Percentiles rank a stretch among this genome's conserved stretches.
These are phyloP conservation scores for Agrotis ipsilon DNA, from an alignment of 2,888 invertebrate genomes.

Conservation along the genomic window DNA sequence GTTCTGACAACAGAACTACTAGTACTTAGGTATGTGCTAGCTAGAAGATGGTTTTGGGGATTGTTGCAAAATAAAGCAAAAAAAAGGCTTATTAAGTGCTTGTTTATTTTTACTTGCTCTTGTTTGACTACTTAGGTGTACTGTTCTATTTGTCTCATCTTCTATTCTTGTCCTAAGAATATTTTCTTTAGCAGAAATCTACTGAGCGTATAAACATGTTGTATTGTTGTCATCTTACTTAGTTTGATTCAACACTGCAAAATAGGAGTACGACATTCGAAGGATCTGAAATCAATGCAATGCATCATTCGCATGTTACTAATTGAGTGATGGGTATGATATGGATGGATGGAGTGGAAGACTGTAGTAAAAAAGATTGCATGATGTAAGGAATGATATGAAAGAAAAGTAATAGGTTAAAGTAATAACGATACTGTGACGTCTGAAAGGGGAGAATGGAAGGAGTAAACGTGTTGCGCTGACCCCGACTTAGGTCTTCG, in stretches of 20 bases:
- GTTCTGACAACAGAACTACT: background rate
- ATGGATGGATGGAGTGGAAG: no score
- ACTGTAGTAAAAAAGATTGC: no score
- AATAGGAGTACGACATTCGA: conserved; percentile 85
- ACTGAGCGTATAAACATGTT: background rate
- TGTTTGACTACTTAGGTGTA: background rate
- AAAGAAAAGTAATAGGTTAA: no score
- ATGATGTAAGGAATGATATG: no score
- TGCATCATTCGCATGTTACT: no score
- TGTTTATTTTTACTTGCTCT: conserved; percentile 7
- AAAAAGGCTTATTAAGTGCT: background rate
- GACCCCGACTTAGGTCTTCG: no score
- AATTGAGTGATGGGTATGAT: no score
- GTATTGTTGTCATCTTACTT: conserved; percentile 17
- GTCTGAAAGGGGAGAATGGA: no score
- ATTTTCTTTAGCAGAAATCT: background rate
- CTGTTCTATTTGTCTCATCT: background rate
- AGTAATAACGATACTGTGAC: no score
- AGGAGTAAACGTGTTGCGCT: no score
- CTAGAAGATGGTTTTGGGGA: no score
- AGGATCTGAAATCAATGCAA: conserved; percentile 76
- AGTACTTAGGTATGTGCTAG: no score
- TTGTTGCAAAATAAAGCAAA: conserved; percentile 1
- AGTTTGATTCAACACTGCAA: conserved; percentile 82
- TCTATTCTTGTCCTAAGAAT: background rate